These are phyloP conservation scores for Patiria miniata DNA, from an alignment of 35 echinoderm and acorn worm genomes.

Conservation along the genomic window DNA sequence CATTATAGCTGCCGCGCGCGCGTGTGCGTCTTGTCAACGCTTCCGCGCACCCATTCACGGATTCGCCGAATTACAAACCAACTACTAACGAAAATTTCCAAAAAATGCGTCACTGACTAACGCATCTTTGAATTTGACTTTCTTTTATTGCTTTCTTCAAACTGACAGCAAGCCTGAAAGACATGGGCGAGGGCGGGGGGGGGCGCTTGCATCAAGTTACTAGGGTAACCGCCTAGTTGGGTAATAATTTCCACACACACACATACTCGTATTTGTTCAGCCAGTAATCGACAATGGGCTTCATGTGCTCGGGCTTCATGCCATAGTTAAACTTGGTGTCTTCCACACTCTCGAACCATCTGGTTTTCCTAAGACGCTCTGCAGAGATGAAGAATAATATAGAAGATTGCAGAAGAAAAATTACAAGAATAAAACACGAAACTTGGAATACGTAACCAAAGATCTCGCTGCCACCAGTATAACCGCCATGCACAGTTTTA, in stretches of 20 bases:
- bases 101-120: background rate
- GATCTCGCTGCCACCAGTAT: too few relatives aligned
- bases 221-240: background rate
- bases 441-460: too few relatives aligned
- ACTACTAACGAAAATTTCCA: too few relatives aligned
- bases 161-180: too few relatives aligned
- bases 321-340: conserved; percentile 73
- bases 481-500: too few relatives aligned
- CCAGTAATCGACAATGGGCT: conserved; percentile 73
- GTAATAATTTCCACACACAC: too few relatives aligned
- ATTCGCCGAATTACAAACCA: too few relatives aligned
- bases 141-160: too few relatives aligned
- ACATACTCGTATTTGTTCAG: conserved; percentile 74
- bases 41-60: too few relatives aligned
- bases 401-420: too few relatives aligned
- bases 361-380: conserved; percentile 51
- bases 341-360: conserved; percentile 76
- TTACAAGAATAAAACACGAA: too few relatives aligned
- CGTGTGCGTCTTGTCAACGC: background rate
- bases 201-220: background rate
- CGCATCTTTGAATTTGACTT: background rate
- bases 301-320: conserved; percentile 72
- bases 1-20: background rate
- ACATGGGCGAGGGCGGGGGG: background rate
- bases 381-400: background rate